These are phyloP conservation scores for Hyla sarda DNA, from an alignment of 2,113 vertebrate species.

Conservation along the genomic window DNA sequence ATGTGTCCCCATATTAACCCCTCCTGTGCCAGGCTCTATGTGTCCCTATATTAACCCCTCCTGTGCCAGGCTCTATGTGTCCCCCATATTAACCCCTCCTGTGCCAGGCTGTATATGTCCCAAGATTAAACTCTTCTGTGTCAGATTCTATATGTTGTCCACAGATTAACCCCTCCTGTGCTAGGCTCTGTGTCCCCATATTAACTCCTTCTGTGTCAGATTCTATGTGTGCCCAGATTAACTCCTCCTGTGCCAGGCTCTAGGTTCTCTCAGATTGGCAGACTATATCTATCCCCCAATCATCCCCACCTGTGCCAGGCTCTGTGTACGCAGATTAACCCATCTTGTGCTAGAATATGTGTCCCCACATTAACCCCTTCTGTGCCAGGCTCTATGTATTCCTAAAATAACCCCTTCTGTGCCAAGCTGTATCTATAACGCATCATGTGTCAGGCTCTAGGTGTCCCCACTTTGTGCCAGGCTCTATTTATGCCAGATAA, in stretches of 20 bases:
- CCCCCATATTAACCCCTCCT: too few species aligned
- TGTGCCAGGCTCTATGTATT: background rate
- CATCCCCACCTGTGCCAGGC: background rate
- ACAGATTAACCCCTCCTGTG: background rate
- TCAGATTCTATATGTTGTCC: too few species aligned
- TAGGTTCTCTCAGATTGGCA: background rate
- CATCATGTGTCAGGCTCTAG: too few species aligned
- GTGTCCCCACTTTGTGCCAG: background rate
- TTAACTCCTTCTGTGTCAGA: background rate
- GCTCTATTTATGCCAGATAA: background rate
- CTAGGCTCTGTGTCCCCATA: too few species aligned
- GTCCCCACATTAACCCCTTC: background rate
- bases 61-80: too few species aligned
- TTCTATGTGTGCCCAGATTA: background rate
- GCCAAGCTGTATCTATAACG: background rate
- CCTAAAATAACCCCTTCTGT: background rate
- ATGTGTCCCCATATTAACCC: too few species aligned
- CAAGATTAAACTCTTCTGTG: background rate
- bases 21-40: too few species aligned
- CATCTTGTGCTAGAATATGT: background rate
- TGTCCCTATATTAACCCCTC: too few species aligned
- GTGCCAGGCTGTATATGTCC: too few species aligned
- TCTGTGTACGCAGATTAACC: too few species aligned
- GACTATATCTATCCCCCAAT: too few species aligned
- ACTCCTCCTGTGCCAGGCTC: background rate